Evolutionary conservation across 1,140 invertebrate genomes (phyloP), one percentile per base, ranked within the genome.

Genomic region (Plutomurus gul): DNA sequence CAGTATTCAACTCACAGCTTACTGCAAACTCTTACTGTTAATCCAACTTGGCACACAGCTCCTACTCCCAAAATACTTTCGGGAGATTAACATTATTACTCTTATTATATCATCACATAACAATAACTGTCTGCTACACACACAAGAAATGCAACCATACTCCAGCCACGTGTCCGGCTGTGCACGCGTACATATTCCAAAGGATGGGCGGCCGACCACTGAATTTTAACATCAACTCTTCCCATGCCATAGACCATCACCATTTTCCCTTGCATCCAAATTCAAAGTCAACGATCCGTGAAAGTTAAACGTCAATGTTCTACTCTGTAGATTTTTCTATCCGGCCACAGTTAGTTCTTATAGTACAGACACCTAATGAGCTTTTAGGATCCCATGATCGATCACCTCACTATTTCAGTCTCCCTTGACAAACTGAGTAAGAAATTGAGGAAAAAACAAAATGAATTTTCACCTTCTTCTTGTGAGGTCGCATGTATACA

Each of bases 71-170:
- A 65, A 33, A 65, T 65, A 65, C 56, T 65, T 60, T 65, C 56
- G 3, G 36, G 30, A 65, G 56, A 65, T 65, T 65, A 65, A 65
- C 25, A 65, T 65, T 65, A 65, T 65, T 65, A 65, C 56, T n/a
- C 16, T 65, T 65, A 65, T 65, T 65, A 65, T 65, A 65, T 65
- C 56, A 65, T 65, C 56, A 65, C 56, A 65, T 65, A 65, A 65
- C 56, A 65, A 65, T 65, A 65, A 65, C 56, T 65, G 56, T 65
- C 56, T 30, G 4, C 36, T 65, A 33, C 56, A 65, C 56, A 65
- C 27, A 65, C 56, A 36, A 8, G 16, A n/a, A n/a, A 33, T 10
- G n/a, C 25, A 65, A 65, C 56, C 39, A 13, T 43, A 13, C 47
- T 51, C 47, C 20, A 51, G 18, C 20, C 43, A 18, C 43, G 25